Conservation (phyloP, 1,140 invertebrate species). For the Sitobion miscanthi region DNA sequence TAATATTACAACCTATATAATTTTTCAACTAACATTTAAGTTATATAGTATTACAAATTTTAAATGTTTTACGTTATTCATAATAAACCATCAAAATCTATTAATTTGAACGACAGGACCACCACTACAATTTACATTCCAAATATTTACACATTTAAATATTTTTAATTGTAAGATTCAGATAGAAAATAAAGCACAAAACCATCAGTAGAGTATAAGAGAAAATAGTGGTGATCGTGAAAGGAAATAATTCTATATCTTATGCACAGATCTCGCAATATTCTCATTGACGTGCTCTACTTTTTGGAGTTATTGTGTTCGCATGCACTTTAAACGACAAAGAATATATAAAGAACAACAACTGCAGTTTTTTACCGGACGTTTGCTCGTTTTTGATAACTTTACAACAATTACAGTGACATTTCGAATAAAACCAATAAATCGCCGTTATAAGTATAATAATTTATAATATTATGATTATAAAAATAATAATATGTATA, state of each 20-base stretch:
- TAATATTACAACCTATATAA: no score
- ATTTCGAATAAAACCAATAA: not conserved
- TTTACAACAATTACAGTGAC: not conserved
- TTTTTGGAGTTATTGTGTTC: not conserved
- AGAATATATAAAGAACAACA: not conserved
- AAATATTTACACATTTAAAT: not conserved
- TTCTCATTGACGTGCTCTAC: not conserved
- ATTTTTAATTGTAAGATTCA: not conserved
- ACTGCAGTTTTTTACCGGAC: not conserved
- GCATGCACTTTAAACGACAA: not conserved
- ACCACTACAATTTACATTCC: not conserved
- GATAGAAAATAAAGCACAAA: not conserved
- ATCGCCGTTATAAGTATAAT: not conserved
- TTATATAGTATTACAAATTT: not conserved
- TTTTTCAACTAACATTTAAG: not conserved
- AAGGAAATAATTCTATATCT: not conserved
- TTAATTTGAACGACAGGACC: not conserved
- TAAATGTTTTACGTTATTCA: not conserved
- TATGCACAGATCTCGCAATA: slow-evolving; percentile 1
- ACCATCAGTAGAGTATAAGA: not conserved
- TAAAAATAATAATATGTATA: not conserved
- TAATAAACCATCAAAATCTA: not conserved
- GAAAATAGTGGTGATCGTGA: not conserved
- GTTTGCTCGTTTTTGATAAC: not conserved
- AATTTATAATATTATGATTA: not conserved